Evolutionary conservation across 2,113 vertebrate species (phyloP).

Genomic region (Equus quagga): DNA sequence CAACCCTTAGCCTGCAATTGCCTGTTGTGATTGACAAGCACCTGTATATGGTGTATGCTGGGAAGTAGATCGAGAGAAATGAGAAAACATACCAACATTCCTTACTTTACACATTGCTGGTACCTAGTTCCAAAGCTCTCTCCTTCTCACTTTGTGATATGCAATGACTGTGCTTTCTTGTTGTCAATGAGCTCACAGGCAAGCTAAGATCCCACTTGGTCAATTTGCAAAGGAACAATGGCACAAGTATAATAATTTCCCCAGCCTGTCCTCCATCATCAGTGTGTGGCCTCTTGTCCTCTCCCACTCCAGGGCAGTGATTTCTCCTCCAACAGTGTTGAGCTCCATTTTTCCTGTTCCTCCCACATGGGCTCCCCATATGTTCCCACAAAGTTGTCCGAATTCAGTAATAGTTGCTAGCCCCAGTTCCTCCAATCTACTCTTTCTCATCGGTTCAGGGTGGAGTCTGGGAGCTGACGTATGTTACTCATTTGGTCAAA

Average conservation of each 20-base stretch:
- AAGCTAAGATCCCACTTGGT: background rate
- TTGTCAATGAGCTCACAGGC: background rate
- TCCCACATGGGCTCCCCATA: rapidly evolving
- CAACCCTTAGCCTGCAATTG: background rate
- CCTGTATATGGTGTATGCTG: background rate
- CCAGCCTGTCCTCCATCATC: background rate
- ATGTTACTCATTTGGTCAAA: background rate
- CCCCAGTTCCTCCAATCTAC: background rate
- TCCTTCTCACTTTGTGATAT: background rate
- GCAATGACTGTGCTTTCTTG: background rate
- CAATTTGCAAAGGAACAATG: background rate
- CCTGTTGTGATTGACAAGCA: too few relatives aligned
- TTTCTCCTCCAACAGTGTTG: background rate
- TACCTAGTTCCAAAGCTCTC: background rate
- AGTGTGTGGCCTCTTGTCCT: background rate
- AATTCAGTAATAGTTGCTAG: background rate
- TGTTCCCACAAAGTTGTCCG: background rate
- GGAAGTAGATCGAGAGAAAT: background rate
- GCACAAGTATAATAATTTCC: background rate
- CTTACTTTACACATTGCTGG: background rate
- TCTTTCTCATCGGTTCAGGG: background rate
- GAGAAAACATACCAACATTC: background rate
- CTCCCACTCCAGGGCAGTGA: too few relatives aligned
- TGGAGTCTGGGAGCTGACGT: background rate
- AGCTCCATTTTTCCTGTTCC: background rate